Conservation (phyloP, 1,140 invertebrate genomes). For the Dreissena rostriformis region DNA sequence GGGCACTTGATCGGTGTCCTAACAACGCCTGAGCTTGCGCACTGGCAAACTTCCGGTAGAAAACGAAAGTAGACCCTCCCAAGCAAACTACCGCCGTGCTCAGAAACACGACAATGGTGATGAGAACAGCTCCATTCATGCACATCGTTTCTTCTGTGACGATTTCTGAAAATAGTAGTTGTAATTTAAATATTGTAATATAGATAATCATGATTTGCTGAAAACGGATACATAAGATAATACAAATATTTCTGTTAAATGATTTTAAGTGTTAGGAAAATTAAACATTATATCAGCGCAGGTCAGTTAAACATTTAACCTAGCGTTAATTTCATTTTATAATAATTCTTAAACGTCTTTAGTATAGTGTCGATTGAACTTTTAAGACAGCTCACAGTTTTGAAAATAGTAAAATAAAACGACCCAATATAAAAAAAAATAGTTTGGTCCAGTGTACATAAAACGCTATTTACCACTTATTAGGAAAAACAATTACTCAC, state of each 20-base stretch:
- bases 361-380: background rate
- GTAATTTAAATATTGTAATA: background rate
- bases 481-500: conserved; percentile 27
- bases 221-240: too few species aligned
- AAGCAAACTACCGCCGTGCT: background rate
- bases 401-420: background rate
- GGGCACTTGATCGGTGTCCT: too few species aligned
- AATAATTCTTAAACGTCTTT: background rate
- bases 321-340: too few species aligned
- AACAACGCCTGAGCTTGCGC: background rate
- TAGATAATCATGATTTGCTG: background rate
- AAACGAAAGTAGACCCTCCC: conserved; percentile 1
- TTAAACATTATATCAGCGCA: background rate
- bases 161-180: conserved; percentile 6
- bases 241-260: too few species aligned
- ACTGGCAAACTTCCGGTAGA: conserved; percentile 40
- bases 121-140: conserved; percentile 15
- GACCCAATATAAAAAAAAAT: background rate
- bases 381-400: background rate
- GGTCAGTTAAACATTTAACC: too few species aligned
- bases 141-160: conserved; percentile 35
- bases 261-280: background rate
- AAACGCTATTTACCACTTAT: background rate
- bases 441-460: background rate
- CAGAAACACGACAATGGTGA: conserved; percentile 24